Base-by-base conservation (phyloP, 2,888 invertebrate genomes). In the Dicranocentrus wangi region DNA sequence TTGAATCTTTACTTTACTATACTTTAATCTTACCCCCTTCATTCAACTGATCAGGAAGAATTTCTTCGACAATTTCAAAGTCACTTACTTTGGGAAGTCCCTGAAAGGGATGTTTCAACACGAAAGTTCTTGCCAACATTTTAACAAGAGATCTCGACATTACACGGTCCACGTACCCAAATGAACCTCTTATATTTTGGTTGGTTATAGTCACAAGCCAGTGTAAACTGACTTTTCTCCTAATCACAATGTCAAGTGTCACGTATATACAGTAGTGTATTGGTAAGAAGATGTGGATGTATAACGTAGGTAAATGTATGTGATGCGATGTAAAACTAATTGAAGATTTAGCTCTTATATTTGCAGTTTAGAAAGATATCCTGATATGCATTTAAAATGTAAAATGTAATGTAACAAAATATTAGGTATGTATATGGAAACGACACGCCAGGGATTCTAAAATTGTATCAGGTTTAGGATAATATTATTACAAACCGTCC, bases 61-160 rank as follows among this genome's bases (percentile, higher is more conserved):
- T 91, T 88, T 94, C 93, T 88, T 93, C 93, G 0, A 92, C 90
- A 21, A 94, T 88, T 88, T 91, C 89, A 81, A 94, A 91, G 88
- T 94, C 93, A 1, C 90, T 89, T 78, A 89, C 88, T 87, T 92
- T 92, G 2, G 94, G 93, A 1, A 82, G 58, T 1, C 82, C 82
- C n/a, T 82, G 58, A 32, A 79, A 82, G 21, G 79, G 72, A 1
- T 53, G 21, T 23, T 82, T 82, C 7, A 75, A 25, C 3, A 82
- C 75, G 61, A 82, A 82, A n/a, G 65, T 66, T 60, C 75, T 47
- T 15, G 82, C 73, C 17, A 82, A 55, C 82, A 82, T 82, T 51
- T 28, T 58, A 0, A n/a, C n/a, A 8, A 70, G 8, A 27, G 65
- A 42, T 58, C 28, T 71, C 39, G 79, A 79, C 79, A 77, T 77